phyloP scores from a whole-genome alignment of 2,797 vertebrate species.

The Manis javanica region DNA sequence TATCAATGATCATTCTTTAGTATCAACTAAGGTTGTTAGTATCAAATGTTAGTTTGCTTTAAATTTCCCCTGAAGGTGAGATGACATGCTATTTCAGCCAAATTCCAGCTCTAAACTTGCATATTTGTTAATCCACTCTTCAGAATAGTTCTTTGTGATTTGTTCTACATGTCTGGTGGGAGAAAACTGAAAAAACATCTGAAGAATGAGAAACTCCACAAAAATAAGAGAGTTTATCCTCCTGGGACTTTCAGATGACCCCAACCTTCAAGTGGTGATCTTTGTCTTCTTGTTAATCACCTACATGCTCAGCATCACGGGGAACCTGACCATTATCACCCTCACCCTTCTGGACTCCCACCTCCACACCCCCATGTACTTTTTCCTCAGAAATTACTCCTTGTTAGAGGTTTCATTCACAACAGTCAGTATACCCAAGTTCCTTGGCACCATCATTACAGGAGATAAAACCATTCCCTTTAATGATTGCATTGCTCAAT shows the following conservation, averaged over 20 bases:
- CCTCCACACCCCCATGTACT: slow-evolving; percentile 75
- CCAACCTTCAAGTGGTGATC: neutral
- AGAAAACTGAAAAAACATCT: neutral
- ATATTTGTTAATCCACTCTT: neutral
- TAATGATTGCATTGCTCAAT: slow-evolving; percentile 55
- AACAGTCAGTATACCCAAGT: slow-evolving; percentile 58
- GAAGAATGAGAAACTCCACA: slow-evolving; percentile 58
- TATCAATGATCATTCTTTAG: neutral
- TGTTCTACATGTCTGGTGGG: neutral
- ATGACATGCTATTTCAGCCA: neutral
- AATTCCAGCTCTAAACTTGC: neutral
- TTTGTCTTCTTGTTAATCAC: slow-evolving; percentile 65
- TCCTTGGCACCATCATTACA: slow-evolving; percentile 55
- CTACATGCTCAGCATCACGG: slow-evolving; percentile 58
- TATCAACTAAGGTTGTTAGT: too few species aligned
- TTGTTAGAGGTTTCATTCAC: slow-evolving; percentile 71
- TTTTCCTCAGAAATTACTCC: slow-evolving; percentile 77
- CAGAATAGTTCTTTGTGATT: neutral
- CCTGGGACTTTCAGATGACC: slow-evolving; percentile 53
- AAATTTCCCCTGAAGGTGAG: neutral
- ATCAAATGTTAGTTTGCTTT: neutral
- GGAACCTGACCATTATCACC: slow-evolving; percentile 70
- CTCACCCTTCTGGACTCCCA: slow-evolving; percentile 59
- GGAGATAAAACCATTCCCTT: slow-evolving; percentile 72
- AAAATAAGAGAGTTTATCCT: slow-evolving; percentile 51